phyloP scores from a whole-genome alignment of 2,113 vertebrate genomes.

The Crocuta crocuta region DNA sequence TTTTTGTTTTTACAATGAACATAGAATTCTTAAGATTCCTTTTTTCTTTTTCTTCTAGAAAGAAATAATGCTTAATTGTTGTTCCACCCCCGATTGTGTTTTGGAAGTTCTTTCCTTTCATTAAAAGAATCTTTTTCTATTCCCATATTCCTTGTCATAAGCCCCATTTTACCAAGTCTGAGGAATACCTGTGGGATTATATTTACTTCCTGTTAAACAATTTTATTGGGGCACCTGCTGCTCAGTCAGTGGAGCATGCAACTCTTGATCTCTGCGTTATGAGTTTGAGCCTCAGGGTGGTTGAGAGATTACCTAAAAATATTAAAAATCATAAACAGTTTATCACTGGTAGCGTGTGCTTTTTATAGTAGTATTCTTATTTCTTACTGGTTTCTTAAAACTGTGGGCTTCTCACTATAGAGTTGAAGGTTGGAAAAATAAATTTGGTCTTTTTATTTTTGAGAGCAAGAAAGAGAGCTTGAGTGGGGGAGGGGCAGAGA shows the following conservation, averaged over 20 bases:
- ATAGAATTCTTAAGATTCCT: neutral
- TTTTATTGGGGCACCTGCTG: neutral
- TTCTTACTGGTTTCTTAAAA: neutral
- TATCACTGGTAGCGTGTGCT: neutral
- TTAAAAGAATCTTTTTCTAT: neutral
- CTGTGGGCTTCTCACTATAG: neutral
- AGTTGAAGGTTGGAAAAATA: neutral
- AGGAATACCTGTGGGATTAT: neutral
- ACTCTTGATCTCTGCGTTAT: neutral
- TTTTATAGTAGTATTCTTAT: neutral
- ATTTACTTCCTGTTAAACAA: neutral
- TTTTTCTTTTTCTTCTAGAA: neutral
- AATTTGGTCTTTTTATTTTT: neutral
- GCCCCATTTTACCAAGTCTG: neutral
- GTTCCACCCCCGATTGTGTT: neutral
- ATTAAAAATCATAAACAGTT: neutral
- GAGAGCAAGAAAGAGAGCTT: no score
- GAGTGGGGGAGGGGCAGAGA: no score
- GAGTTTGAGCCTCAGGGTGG: neutral
- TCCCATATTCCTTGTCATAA: neutral
- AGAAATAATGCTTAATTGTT: neutral
- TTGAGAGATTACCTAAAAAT: neutral
- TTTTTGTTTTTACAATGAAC: neutral
- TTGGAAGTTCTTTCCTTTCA: slow-evolving; percentile 11
- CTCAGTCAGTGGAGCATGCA: neutral